Evolutionary conservation across 2,888 invertebrate species (phyloP), one percentile per base, ranked within the genome.

Genomic region (Shargacucullia verbasci): DNA sequence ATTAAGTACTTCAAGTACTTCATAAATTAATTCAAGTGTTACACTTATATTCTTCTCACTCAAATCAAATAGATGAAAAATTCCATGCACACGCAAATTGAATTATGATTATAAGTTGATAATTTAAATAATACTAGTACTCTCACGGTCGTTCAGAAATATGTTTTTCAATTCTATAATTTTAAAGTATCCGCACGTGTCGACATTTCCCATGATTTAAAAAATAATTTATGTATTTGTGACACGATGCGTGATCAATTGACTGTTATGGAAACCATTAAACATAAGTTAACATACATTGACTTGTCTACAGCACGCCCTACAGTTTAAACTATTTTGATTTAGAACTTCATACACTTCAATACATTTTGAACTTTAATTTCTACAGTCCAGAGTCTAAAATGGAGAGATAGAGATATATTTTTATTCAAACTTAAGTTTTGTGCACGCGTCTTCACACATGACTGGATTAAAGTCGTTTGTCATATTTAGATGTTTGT

Each of bases 251-350:
- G 85, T 85, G 83, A 86, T 90, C 89, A 92, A 93, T 92, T 90
- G 91, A 85, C 83, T 93, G 92, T 92, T 90, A 91, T 87, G 81
- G 76, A 91, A 91, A 89, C 91, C 91, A 92, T 91, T 92, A 86
- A 90, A 90, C 88, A 89, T 82, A 66, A 76, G 84, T 86, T 86
- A 87, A 88, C 81, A 83, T 60, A 60, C 79, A 78, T 83, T 82
- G 80, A 82, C 80, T 75, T 79, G 78, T 87, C 83, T 83, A 59
- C 75, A 84, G 81, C 84, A 90, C 90, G 89, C 91, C 92, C 89
- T 83, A 69, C 59, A 88, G 88, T 88, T 90, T 88, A 89, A 80
- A 88, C 85, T 84, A 86, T 86, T 90, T 88, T 80, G 77, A 88
- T 87, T 87, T 84, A 79, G 72, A 77, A 73, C 66, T 11, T 1